Conservation (phyloP, 2,888 invertebrate species). For the Desoria tigrina region DNA sequence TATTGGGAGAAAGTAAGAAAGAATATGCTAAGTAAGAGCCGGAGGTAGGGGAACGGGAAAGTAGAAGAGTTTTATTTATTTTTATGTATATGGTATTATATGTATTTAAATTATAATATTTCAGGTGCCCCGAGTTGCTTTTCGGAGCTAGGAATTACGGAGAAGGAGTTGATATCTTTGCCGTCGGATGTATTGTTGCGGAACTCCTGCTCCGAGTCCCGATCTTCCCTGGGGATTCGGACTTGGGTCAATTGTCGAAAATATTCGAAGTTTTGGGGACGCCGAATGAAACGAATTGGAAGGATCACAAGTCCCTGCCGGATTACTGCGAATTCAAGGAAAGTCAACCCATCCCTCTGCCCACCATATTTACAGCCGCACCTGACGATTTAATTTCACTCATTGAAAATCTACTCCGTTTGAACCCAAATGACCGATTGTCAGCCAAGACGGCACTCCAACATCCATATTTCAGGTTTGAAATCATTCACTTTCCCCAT, state of each 20-base stretch:
- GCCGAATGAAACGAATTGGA: slow-evolving; percentile 90
- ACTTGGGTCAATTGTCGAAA: slow-evolving; percentile 91
- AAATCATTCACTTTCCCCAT: no score
- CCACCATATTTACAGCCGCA: slow-evolving; percentile 93
- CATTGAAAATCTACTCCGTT: slow-evolving; percentile 71
- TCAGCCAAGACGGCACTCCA: slow-evolving; percentile 80
- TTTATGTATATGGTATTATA: slow-evolving; percentile 3
- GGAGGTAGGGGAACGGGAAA: background rate
- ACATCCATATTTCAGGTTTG: slow-evolving; percentile 80
- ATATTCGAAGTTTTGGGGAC: slow-evolving; percentile 95
- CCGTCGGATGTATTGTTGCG: slow-evolving; percentile 95
- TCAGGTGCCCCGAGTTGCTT: slow-evolving; percentile 83
- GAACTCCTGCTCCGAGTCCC: slow-evolving; percentile 88
- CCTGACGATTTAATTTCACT: slow-evolving; percentile 85
- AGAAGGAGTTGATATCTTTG: slow-evolving; percentile 98
- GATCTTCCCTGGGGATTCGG: slow-evolving; percentile 93
- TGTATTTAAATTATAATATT: slow-evolving; percentile 37
- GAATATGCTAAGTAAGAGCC: no score
- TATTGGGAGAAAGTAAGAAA: no score
- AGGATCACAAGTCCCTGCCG: slow-evolving; percentile 63
- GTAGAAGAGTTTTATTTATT: background rate
- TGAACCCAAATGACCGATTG: slow-evolving; percentile 81
- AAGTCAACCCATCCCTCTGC: slow-evolving; percentile 72
- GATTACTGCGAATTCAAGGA: slow-evolving; percentile 92
- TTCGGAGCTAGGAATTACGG: slow-evolving; percentile 95